Percentiles rank a stretch among this genome's conserved stretches.
Evolutionary conservation across 1,140 invertebrate species (phyloP).

Genomic region (Phortica variegata): DNA sequence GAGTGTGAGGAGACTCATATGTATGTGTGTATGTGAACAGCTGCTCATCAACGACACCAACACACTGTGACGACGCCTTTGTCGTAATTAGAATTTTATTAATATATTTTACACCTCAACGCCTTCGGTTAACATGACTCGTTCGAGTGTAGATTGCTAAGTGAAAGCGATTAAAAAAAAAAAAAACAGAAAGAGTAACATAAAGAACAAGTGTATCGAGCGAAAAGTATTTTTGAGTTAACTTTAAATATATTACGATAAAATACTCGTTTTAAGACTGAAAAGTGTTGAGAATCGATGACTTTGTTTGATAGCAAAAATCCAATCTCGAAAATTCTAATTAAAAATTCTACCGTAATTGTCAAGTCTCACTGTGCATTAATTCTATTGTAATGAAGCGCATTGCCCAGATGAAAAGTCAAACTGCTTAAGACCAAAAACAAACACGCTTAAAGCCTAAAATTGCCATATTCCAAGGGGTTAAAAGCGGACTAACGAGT

Average conservation of each 20-base stretch:
- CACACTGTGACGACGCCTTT: slow-evolving; percentile 29
- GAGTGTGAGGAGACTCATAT: slow-evolving; percentile 1
- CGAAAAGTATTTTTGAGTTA: too few species aligned
- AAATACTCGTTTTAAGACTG: too few species aligned
- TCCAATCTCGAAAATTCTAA: too few species aligned
- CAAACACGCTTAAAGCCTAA: slow-evolving; percentile 40
- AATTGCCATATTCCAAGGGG: slow-evolving; percentile 30
- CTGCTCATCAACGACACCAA: too few species aligned
- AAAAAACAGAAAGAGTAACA: too few species aligned
- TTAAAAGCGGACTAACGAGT: background rate
- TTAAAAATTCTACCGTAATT: too few species aligned
- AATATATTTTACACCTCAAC: slow-evolving; percentile 52
- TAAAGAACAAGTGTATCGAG: too few species aligned
- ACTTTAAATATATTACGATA: too few species aligned
- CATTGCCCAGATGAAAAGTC: slow-evolving; percentile 42
- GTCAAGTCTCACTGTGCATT: too few species aligned
- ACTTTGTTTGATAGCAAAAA: too few species aligned
- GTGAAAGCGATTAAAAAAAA: too few species aligned
- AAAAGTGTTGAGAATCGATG: too few species aligned
- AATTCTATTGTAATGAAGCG: background rate
- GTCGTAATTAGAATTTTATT: slow-evolving; percentile 53
- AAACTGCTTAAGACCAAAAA: slow-evolving; percentile 51
- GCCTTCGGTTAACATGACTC: slow-evolving; percentile 42
- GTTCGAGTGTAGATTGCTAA: background rate
- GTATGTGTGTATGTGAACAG: slow-evolving; percentile 7